Percentiles rank a stretch among this genome's conserved stretches.
phyloP scores from a whole-genome alignment of 2,113 vertebrate genomes.

The Chionis minor region DNA sequence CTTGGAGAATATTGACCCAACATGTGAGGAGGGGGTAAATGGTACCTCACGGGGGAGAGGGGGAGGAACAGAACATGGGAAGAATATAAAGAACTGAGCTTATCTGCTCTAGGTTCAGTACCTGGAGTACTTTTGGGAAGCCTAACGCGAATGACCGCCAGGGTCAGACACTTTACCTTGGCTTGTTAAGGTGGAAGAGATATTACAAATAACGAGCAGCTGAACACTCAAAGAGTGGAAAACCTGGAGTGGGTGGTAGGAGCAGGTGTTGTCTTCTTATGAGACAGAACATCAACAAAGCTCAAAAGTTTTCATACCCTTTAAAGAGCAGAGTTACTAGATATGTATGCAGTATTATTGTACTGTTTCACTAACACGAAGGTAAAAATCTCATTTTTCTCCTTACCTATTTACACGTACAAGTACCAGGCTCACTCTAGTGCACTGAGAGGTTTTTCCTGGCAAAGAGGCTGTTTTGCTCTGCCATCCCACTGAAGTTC shows the following conservation, averaged over 20 bases:
- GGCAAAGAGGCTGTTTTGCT: not conserved
- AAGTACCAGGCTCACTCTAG: not conserved
- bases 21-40: not conserved
- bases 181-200: not conserved
- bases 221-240: not conserved
- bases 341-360: not conserved
- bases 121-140: not conserved
- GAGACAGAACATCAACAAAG: not conserved
- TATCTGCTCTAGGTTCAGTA: not conserved
- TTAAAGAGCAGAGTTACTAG: not conserved
- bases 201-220: not conserved
- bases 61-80: not conserved
- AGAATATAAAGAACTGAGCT: not conserved
- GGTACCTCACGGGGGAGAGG: rapidly evolving
- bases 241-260: not conserved
- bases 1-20: rapidly evolving
- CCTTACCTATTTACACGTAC: not conserved
- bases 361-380: not conserved
- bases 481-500: not conserved
- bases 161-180: not conserved
- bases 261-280: not conserved
- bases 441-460: not conserved
- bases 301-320: not conserved
- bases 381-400: not conserved
- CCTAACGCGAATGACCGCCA: not conserved